Conservation (phyloP, 2,113 vertebrate species). For the Notarius lentiginosus region DNA sequence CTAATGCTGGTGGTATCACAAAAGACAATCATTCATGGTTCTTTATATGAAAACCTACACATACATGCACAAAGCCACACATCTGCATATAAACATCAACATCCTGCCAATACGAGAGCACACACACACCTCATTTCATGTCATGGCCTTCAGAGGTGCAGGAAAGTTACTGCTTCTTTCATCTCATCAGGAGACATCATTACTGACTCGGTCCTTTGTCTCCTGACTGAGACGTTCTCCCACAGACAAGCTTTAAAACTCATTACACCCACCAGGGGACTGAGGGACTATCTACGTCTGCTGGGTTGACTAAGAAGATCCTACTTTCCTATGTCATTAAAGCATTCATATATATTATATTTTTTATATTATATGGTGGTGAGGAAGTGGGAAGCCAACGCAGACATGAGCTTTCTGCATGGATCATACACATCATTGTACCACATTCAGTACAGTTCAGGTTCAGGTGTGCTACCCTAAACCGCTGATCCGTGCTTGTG, state of each 20-base stretch:
- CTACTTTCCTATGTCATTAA: constrained; percentile 6
- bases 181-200: constrained; percentile 38
- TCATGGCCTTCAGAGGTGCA: constrained; percentile 6
- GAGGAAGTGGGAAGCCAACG: neutral
- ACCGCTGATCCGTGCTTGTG: constrained; percentile 34
- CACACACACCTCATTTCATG: constrained; percentile 10
- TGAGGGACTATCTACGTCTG: neutral
- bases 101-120: neutral
- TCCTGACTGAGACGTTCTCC: constrained; percentile 10
- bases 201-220: constrained; percentile 22
- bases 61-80: neutral
- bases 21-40: neutral
- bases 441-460: neutral
- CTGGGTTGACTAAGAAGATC: neutral
- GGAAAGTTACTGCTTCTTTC: constrained; percentile 20
- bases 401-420: neutral
- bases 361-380: neutral
- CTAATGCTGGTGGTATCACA: neutral
- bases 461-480: constrained; percentile 8
- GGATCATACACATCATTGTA: neutral
- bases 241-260: constrained; percentile 26
- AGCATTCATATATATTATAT: neutral
- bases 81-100: neutral
- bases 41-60: neutral
- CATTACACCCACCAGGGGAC: constrained; percentile 31